Base-by-base conservation (phyloP, 1,140 invertebrate species). In the Augochlora pura region DNA sequence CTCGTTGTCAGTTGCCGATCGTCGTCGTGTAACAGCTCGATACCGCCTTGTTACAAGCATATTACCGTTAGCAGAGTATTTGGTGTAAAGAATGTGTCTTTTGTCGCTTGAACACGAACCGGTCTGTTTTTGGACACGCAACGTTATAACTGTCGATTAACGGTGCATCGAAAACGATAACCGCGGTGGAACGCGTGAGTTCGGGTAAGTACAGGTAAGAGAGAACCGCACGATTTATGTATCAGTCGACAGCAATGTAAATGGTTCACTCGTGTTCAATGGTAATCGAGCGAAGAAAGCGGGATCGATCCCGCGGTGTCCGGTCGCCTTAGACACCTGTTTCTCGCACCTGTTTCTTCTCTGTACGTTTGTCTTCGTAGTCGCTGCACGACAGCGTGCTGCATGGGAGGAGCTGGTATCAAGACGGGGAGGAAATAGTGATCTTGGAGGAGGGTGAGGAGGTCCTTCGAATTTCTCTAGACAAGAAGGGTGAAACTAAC, bases 371-470 rank as follows among this genome's bases (percentile, higher is more conserved):
- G 60, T 87, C 86, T 85, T 81, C 85, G 62, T 89, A 90, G 89
- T 86, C 82, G 78, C 77, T 86, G 82, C 75, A 64, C 42, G 83
- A 75, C 79, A 81, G 68, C 62, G 85, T 81, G 32, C 27, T 76
- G 49, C 86, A 88, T 71, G 89, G 90, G 82, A 89, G 90, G 27
- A 90, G 90, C 87, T 92, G 90, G 90, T 92, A 88, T 83, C 87
- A 93, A 86, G 91, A 93, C 74, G 89, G 89, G 46, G 87, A 89
- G 64, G 85, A 88, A 38, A 91, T 95, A 82, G 92, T 94, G 84
- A 92, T 95, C 86, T 90, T 94, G 86, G 93, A 93, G 82, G 94
- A 94, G 84, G 94, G 94, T 88, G 89, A 94, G 87, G 93, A 94
- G 91, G 93, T 95, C 87, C 91, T 90, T 93, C 94, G 93, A 92